Evolutionary conservation across 2,888 invertebrate genomes (phyloP).

Genomic region (Tholera decimalis): DNA sequence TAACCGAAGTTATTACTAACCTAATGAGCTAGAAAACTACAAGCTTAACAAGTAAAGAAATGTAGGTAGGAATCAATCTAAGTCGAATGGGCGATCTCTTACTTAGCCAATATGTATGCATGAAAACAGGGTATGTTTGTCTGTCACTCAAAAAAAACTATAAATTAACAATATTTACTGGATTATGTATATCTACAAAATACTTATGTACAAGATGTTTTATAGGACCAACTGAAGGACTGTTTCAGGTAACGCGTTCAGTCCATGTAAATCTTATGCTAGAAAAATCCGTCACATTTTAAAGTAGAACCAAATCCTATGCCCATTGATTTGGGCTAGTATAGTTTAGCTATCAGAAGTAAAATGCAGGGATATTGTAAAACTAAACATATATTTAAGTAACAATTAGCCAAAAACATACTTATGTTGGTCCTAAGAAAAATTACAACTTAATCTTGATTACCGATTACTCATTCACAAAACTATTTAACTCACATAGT

Average conservation of each 20-base stretch:
- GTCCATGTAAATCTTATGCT: constrained; percentile 47
- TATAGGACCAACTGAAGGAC: constrained; percentile 5
- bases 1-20: not conserved
- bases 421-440: constrained; percentile 16
- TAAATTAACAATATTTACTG: constrained; percentile 30
- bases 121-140: constrained; percentile 69
- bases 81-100: constrained; percentile 38
- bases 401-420: not conserved
- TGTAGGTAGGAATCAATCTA: constrained; percentile 28
- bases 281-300: constrained; percentile 46
- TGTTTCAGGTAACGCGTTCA: not conserved
- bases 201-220: constrained; percentile 8
- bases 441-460: constrained; percentile 7
- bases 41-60: constrained; percentile 6
- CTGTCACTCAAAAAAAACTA: constrained; percentile 62
- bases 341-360: constrained; percentile 18
- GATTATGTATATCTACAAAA: constrained; percentile 18
- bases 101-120: constrained; percentile 84
- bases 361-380: constrained; percentile 29
- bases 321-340: constrained; percentile 11
- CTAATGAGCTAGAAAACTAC: not conserved
- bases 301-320: constrained; percentile 10
- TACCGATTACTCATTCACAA: constrained; percentile 17
- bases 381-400: constrained; percentile 23
- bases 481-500: constrained; percentile 43